Percentiles rank a stretch among this genome's conserved stretches.
Evolutionary conservation across 2,113 vertebrate genomes (phyloP).

Genomic region (Cheirogaleus medius): DNA sequence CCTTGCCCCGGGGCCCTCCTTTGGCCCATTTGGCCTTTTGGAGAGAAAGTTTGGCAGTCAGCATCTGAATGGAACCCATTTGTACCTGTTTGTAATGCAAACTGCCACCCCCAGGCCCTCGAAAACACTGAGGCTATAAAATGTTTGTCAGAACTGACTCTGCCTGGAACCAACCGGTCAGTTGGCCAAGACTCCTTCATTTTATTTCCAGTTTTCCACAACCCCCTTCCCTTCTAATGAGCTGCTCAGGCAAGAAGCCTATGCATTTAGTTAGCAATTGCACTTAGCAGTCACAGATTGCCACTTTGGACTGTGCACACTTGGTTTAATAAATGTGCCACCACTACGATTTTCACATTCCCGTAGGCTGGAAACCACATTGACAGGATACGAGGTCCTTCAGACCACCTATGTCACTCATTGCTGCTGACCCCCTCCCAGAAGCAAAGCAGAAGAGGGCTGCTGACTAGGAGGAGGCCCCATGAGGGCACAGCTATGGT

Average conservation of each 20-base stretch:
- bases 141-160: background rate
- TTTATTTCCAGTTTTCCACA: constrained; percentile 54
- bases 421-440: background rate
- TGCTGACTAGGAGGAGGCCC: background rate
- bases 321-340: constrained; percentile 33
- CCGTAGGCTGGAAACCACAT: constrained; percentile 14
- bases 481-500: background rate
- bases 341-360: background rate
- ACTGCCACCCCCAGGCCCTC: background rate
- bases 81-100: background rate
- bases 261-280: background rate
- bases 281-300: constrained; percentile 28
- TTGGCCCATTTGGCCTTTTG: background rate
- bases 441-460: background rate
- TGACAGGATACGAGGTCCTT: background rate
- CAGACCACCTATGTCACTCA: background rate
- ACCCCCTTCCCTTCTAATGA: constrained; percentile 31
- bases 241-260: background rate
- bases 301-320: background rate
- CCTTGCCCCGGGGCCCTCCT: background rate
- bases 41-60: background rate
- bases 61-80: background rate
- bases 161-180: background rate
- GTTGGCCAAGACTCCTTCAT: background rate
- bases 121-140: constrained; percentile 32